These are phyloP conservation scores for Neotoxoptera formosana DNA, from an alignment of 1,140 invertebrate genomes.

Conservation along the genomic window DNA sequence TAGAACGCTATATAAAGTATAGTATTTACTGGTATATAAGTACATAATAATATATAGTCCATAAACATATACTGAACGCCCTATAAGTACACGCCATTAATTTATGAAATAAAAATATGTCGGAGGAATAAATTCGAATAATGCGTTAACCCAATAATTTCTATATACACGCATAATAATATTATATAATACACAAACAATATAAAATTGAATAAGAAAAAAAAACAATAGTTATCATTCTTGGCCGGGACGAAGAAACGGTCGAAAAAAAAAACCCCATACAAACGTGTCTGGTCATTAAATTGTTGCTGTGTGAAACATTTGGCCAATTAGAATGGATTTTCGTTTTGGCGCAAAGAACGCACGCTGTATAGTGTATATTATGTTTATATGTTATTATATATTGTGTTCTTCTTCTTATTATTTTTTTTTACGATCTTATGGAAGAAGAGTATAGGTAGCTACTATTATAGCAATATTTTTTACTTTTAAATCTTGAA, in stretches of 20 bases:
- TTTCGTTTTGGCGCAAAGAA: background rate
- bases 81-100: background rate
- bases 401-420: background rate
- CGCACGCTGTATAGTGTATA: background rate
- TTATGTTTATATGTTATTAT: slow-evolving; percentile 1
- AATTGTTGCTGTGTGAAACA: slow-evolving; percentile 29
- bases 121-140: background rate
- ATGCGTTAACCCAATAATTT: background rate
- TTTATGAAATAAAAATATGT: background rate
- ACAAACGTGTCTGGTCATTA: slow-evolving; percentile 9
- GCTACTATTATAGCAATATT: background rate
- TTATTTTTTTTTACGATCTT: background rate
- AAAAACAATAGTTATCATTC: slow-evolving; percentile 15
- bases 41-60: no score
- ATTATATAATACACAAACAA: background rate
- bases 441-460: background rate
- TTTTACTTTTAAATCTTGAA: slow-evolving; percentile 11
- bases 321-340: slow-evolving; percentile 38
- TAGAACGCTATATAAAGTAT: background rate
- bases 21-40: no score
- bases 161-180: background rate
- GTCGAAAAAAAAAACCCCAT: background rate
- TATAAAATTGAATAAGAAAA: background rate
- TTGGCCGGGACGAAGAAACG: background rate
- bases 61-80: background rate